phyloP scores from a whole-genome alignment of 1,140 invertebrate species.

The Trinorchestia longiramus region DNA sequence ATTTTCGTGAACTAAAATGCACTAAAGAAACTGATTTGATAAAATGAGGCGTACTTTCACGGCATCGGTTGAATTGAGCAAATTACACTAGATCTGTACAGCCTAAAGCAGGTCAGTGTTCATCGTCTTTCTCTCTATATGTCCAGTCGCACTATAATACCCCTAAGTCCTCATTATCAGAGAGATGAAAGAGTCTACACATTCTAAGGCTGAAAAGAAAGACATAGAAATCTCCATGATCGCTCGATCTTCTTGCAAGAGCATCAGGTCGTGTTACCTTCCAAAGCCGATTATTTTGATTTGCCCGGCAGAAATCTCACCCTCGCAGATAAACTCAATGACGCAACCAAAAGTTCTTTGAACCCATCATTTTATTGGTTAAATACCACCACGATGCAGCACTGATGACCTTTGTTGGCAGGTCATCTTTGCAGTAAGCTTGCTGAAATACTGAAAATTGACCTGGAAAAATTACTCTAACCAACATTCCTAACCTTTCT shows the following conservation, averaged over 20 bases:
- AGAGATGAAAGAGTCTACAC: background rate
- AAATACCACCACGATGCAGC: background rate
- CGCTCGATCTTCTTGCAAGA: background rate
- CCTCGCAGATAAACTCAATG: background rate
- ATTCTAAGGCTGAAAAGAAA: background rate
- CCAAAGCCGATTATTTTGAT: constrained; percentile 12
- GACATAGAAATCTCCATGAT: background rate
- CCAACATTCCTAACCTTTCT: background rate
- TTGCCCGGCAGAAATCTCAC: background rate
- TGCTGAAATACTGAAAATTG: background rate
- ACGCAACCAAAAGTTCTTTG: background rate
- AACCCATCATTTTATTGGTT: background rate
- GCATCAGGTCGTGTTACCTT: background rate
- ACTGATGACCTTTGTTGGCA: background rate
- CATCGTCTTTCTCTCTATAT: constrained; percentile 9
- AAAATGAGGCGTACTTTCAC: background rate
- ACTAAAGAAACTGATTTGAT: background rate
- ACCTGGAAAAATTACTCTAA: background rate
- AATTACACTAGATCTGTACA: background rate
- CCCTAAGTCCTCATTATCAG: constrained; percentile 50
- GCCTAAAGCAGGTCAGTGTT: background rate
- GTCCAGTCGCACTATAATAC: background rate
- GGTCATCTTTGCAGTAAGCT: background rate
- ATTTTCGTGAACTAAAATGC: background rate
- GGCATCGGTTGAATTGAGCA: background rate